Percentiles rank a stretch among this genome's conserved stretches.
Evolutionary conservation across 2,797 vertebrate genomes (phyloP).

Genomic region (Crenuchus spilurus): DNA sequence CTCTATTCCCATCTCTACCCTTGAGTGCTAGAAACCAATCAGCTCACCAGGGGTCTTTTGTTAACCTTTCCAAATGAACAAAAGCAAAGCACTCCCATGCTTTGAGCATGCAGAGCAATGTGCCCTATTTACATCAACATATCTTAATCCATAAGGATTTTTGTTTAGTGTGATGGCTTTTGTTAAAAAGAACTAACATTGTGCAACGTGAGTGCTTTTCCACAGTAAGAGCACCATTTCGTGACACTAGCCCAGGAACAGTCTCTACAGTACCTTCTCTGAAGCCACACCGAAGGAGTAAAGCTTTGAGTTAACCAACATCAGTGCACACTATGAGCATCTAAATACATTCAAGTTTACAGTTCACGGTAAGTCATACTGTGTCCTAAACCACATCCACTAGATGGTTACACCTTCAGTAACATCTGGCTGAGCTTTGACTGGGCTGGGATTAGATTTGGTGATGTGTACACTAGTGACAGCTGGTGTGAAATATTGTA

Average conservation of each 20-base stretch:
- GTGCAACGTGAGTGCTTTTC: slow-evolving; percentile 1
- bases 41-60: slow-evolving; percentile 40
- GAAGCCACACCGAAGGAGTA: neutral
- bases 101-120: slow-evolving; percentile 16
- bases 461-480: too few relatives aligned
- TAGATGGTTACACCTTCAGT: too few relatives aligned
- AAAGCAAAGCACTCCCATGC: slow-evolving; percentile 32
- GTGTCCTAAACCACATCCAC: too few relatives aligned
- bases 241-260: neutral
- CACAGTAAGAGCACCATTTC: slow-evolving; percentile 34
- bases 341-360: too few relatives aligned
- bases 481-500: too few relatives aligned
- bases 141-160: slow-evolving; percentile 35
- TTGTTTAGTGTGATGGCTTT: slow-evolving; percentile 17
- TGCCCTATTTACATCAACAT: slow-evolving; percentile 51
- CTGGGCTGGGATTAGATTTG: too few relatives aligned
- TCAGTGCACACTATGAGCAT: too few relatives aligned
- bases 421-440: too few relatives aligned
- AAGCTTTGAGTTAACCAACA: too few relatives aligned
- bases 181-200: slow-evolving; percentile 25
- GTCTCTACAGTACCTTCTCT: slow-evolving; percentile 13
- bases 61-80: slow-evolving; percentile 49
- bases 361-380: too few relatives aligned
- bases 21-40: slow-evolving; percentile 43
- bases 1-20: slow-evolving; percentile 26